Base-by-base conservation (phyloP, 2,113 vertebrate genomes). In the Ictalurus punctatus region DNA sequence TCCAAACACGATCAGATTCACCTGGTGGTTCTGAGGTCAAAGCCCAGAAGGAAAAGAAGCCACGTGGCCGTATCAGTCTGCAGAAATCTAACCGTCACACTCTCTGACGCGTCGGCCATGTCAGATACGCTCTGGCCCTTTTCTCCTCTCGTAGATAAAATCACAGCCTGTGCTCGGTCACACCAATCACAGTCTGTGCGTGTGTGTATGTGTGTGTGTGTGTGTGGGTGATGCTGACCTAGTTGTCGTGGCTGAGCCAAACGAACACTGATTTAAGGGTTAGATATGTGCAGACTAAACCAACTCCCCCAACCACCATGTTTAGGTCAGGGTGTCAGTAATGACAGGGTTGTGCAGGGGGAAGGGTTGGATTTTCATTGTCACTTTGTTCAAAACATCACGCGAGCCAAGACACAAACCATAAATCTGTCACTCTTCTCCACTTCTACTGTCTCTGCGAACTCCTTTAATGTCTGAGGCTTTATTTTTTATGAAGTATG, bases 181-280 rank as follows among this genome's bases (percentile, higher is more conserved):
- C 67, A 78, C 83, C 87, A 79, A 80, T 80, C 59, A 58, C 73
- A 7, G 19, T 40, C n/a, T 59, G 58, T 34, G 44, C 30, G 88
- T 17, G 25, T 34, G 54, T 81, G 79, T 82, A 44, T 34, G 52
- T 81, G 79, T 58, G 79, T 58, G 48, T 80, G 27, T 80, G 48
- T 80, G 27, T 54, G 44, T 80, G 48, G 54, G 23, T 52, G 25
- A 80, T 37, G 76, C 79, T 89, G 91, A 89, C 86, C 88, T 91
- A 87, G 25, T 86, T 88, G 19, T 85, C 65, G 61, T 58, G 90
- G 54, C 83, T 84, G 88, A 56, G 44, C n/a, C 91, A 88, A 90
- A 87, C 67, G 56, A 54, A 86, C 88, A 37, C 54, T 87, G 88
- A 92, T 92, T 87, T 88, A 86, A 89, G 90, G 88, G 59, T 88